Percentiles rank a stretch among this genome's conserved stretches.
phyloP scores from a whole-genome alignment of 2,888 invertebrate species.

The Theretra japonica region DNA sequence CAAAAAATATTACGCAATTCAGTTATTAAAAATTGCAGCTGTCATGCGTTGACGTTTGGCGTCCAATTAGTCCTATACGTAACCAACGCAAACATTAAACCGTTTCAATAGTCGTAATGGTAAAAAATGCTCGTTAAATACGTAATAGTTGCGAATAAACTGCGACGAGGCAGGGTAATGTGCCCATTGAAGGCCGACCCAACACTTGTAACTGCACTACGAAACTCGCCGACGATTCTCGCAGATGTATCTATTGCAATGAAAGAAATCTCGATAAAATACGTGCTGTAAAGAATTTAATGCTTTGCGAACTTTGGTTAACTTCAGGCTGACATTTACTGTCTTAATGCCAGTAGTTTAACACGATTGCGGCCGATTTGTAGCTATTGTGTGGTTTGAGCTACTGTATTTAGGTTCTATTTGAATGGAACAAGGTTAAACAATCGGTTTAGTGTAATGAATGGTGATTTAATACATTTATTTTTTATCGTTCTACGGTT shows the following conservation, averaged over 20 bases:
- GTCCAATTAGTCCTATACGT: no score
- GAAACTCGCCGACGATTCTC: conserved; percentile 55
- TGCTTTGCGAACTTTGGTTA: conserved; percentile 19
- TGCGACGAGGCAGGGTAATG: conserved; percentile 48
- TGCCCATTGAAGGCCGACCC: conserved; percentile 53
- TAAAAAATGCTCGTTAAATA: conserved; percentile 25
- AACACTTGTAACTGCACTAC: conserved; percentile 57
- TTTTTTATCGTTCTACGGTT: no score
- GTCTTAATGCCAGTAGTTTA: conserved; percentile 12
- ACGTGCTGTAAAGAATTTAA: conserved; percentile 12
- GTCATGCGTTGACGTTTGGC: no score
- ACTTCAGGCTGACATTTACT: conserved; percentile 23
- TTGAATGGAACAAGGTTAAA: neutral
- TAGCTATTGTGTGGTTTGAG: conserved; percentile 14
- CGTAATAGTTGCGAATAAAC: conserved; percentile 26
- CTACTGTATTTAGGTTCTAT: neutral
- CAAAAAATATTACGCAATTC: no score
- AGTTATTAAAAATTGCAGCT: no score
- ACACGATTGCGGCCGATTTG: conserved; percentile 12
- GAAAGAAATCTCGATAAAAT: conserved; percentile 49
- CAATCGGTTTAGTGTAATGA: neutral
- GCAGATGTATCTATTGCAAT: conserved; percentile 57
- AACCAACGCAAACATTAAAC: neutral
- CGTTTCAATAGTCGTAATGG: neutral
- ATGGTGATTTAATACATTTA: no score